Evolutionary conservation across 2,797 vertebrate genomes (phyloP).

Genomic region (Merluccius polli): DNA sequence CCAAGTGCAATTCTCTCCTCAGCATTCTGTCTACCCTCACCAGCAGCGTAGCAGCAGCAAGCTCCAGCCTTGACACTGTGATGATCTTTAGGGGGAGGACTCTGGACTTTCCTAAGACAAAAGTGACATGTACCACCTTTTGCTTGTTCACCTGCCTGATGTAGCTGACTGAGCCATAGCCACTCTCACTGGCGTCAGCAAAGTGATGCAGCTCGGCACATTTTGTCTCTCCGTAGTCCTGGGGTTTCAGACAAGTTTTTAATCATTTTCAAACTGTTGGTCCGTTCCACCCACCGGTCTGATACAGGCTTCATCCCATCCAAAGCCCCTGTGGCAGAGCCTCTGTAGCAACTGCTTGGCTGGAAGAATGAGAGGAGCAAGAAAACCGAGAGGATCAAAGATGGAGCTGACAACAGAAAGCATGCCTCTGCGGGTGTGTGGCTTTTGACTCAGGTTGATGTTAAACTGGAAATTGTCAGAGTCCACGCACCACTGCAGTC

Average conservation of each 20-base stretch:
- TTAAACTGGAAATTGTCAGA: background rate
- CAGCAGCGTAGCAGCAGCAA: slow-evolving; percentile 6
- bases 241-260: background rate
- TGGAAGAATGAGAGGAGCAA: slow-evolving; percentile 10
- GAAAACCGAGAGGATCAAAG: slow-evolving; percentile 9
- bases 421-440: background rate
- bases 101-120: slow-evolving; percentile 19
- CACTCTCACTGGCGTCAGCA: slow-evolving; percentile 13
- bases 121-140: background rate
- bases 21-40: slow-evolving; percentile 15
- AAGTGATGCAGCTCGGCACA: slow-evolving; percentile 9
- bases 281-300: background rate
- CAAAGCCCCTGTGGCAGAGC: background rate
- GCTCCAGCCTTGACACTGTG: slow-evolving; percentile 11
- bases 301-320: slow-evolving; percentile 9
- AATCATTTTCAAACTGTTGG: background rate
- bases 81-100: slow-evolving; percentile 6
- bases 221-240: background rate
- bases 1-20: slow-evolving; percentile 5
- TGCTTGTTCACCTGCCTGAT: background rate
- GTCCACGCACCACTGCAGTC: too few species aligned
- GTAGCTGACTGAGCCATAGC: too few species aligned
- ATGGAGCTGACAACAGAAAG: background rate
- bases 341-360: slow-evolving; percentile 9
- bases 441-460: too few species aligned